Conservation (phyloP, 2,888 invertebrate genomes). For the Resseliella maxima region DNA sequence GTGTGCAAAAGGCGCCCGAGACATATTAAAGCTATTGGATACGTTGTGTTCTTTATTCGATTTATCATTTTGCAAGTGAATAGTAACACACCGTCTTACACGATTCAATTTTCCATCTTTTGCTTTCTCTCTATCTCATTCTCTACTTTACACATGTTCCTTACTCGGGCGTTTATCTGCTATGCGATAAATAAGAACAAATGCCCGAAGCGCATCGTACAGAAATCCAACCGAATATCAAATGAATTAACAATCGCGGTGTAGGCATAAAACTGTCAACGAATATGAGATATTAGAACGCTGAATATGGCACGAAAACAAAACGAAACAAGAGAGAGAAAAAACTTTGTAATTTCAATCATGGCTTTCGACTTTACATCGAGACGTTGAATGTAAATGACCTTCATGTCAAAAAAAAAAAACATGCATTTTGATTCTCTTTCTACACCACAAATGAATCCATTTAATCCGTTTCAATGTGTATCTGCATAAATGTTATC, state of each 20-base stretch:
- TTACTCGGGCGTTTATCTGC: neutral
- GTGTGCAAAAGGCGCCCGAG: neutral
- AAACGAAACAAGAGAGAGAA: neutral
- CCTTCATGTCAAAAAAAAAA: constrained; percentile 16
- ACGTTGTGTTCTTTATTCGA: neutral
- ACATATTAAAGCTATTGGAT: neutral
- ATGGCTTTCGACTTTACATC: constrained; percentile 42
- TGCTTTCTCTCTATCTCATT: neutral
- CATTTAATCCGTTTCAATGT: neutral
- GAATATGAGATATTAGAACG: constrained; percentile 41
- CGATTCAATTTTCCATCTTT: neutral
- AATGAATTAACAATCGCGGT: constrained; percentile 43
- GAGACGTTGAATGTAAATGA: constrained; percentile 28
- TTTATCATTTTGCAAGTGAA: constrained; percentile 45
- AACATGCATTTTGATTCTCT: neutral
- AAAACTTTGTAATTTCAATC: constrained; percentile 12
- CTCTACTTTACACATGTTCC: too few relatives aligned
- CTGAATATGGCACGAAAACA: neutral
- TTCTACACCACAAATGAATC: neutral
- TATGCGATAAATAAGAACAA: neutral
- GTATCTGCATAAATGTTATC: constrained; percentile 26
- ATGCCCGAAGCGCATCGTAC: neutral
- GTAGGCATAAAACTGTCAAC: constrained; percentile 47
- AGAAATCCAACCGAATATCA: constrained; percentile 43
- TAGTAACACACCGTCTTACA: constrained; percentile 46